Conservation (phyloP, 2,888 invertebrate genomes). For the Scaeva pyrastri region DNA sequence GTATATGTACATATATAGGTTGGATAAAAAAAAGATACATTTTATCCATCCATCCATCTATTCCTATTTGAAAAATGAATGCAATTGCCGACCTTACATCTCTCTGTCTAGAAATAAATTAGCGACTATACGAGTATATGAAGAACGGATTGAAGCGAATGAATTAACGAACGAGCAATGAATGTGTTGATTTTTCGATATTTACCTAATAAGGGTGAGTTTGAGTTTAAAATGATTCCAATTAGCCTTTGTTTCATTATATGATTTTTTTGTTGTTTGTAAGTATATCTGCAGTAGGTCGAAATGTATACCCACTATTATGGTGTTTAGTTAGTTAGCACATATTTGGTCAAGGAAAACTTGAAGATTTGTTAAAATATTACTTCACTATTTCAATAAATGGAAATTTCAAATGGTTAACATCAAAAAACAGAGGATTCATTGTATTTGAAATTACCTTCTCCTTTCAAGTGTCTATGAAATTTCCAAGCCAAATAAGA, state of each 20-base stretch:
- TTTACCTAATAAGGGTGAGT: constrained; percentile 62
- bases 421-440: constrained; percentile 5
- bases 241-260: constrained; percentile 54
- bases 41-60: no score
- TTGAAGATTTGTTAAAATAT: no score
- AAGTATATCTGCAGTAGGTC: no score
- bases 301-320: no score
- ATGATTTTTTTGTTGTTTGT: no score
- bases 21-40: constrained; percentile 23
- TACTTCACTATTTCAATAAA: no score
- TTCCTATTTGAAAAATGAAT: constrained; percentile 44
- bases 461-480: constrained; percentile 6
- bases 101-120: constrained; percentile 15
- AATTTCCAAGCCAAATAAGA: constrained; percentile 7
- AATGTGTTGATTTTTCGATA: constrained; percentile 70
- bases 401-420: no score
- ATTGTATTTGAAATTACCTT: not conserved
- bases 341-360: no score
- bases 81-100: not conserved
- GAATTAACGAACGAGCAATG: constrained; percentile 23
- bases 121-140: not conserved
- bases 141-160: constrained; percentile 25
- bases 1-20: not conserved
- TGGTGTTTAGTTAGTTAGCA: no score
- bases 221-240: constrained; percentile 25